These are phyloP conservation scores for Protonemura montana DNA, from an alignment of 2,888 invertebrate species.

Conservation along the genomic window DNA sequence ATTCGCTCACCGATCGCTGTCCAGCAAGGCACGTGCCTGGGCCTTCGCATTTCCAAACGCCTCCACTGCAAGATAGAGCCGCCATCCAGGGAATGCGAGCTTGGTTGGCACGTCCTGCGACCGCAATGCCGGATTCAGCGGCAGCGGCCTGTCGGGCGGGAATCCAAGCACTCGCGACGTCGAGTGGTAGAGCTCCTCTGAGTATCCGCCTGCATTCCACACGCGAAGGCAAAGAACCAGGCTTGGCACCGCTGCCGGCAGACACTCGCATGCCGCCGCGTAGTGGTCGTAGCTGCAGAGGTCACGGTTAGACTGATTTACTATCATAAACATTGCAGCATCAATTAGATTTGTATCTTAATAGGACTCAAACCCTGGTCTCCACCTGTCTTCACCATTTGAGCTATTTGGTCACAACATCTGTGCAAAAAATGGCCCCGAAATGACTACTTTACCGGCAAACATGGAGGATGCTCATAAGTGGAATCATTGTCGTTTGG, in stretches of 20 bases:
- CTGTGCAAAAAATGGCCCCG: too few species aligned
- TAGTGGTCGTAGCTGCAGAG: conserved; percentile 73
- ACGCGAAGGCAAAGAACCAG: conserved; percentile 68
- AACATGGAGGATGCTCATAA: too few species aligned
- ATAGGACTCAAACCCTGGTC: too few species aligned
- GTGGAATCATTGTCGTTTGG: too few species aligned
- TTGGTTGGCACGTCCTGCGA: conserved; percentile 60
- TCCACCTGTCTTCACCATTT: too few species aligned
- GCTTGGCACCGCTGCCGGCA: conserved; percentile 71
- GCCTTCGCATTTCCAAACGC: conserved; percentile 64
- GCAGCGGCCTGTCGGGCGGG: conserved; percentile 52
- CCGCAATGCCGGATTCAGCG: conserved; percentile 54
- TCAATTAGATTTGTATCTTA: too few species aligned
- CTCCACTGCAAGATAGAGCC: conserved; percentile 60
- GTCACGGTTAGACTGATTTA: neutral
- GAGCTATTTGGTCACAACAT: too few species aligned
- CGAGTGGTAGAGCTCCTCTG: conserved; percentile 59
- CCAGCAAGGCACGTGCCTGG: conserved; percentile 61
- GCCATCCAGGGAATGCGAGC: conserved; percentile 60
- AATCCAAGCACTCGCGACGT: conserved; percentile 56
- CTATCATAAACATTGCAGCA: too few species aligned
- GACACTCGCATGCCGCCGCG: conserved; percentile 73
- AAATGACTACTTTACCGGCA: too few species aligned
- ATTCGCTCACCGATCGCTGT: conserved; percentile 65
- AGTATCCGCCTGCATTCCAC: conserved; percentile 63